Conservation (phyloP, 2,797 vertebrate species). For the Luscinia luscinia region DNA sequence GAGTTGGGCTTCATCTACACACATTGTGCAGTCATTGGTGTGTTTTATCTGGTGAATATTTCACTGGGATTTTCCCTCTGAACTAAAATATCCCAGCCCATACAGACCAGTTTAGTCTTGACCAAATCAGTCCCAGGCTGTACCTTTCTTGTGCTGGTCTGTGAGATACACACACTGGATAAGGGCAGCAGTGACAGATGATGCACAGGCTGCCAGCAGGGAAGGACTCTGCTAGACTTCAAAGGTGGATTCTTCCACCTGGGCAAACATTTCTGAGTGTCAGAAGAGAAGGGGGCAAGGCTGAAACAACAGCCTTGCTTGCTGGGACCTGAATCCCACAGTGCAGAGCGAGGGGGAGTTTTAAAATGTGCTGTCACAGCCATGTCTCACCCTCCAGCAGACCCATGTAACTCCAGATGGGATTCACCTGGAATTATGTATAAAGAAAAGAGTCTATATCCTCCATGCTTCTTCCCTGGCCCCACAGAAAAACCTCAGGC, state of each 20-base stretch:
- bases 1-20: neutral
- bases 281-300: neutral
- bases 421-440: neutral
- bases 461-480: neutral
- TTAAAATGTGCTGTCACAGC: neutral
- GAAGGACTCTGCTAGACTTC: neutral
- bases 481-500: neutral
- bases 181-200: neutral
- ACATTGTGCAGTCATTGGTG: neutral
- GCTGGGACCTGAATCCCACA: neutral
- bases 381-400: neutral
- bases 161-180: accelerated
- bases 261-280: neutral
- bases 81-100: neutral
- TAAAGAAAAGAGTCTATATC: neutral
- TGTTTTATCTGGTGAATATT: neutral
- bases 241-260: neutral
- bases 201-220: neutral
- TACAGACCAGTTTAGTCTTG: neutral
- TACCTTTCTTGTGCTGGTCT: neutral
- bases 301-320: neutral
- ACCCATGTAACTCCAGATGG: neutral
- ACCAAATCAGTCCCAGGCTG: neutral
- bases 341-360: neutral
- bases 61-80: neutral